Evolutionary conservation across 2,888 invertebrate genomes (phyloP), one percentile per base, ranked within the genome.

Genomic region (Caenorhabditis panamensis): DNA sequence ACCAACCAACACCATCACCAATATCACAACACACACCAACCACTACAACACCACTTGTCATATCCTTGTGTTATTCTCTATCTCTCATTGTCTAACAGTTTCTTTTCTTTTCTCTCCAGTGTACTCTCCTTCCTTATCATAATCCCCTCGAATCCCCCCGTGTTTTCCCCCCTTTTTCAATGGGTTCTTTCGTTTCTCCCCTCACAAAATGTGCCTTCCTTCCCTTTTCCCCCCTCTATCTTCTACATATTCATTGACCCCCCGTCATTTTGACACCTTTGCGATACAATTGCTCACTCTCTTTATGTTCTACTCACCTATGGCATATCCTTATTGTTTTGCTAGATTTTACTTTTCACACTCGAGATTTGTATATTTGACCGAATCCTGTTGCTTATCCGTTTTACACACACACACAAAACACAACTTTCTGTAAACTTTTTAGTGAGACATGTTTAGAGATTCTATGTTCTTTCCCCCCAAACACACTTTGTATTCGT

Each of bases 1-100:
- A 72, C 67, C 68, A 68, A 79, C 73, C 54, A 68, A n/a, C n/a
- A 51, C 64, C 44, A 68, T 58, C 58, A 47, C 66, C n/a, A 56
- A 49, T 22, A 68, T 31, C 68, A 68, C 47, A 41, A 37, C 37
- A 16, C 67, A 71, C 69, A 47, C 58, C 58, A 68, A 69, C 24
- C 31, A 49, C n/a, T 41, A 26, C 20, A 18, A 28, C 41, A 22
- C 54, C 49, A n/a, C 24, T 26, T 31, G 41, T 41, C 41, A 41
- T 41, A 41, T 41, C 41, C 41, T 41, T 41, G 41, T 41, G 41
- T 41, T 41, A 9, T 13, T 41, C n/a, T 22, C 37, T 54, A 4
- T 36, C 36, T 36, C 16, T 66, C 54, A 18, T 9, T 54, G 28
- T 54, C 41, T 18, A 41, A 54, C 54, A 44, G 13, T 16, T 47